Evolutionary conservation across 2,888 invertebrate species (phyloP).

Genomic region (Aquatica leii): DNA sequence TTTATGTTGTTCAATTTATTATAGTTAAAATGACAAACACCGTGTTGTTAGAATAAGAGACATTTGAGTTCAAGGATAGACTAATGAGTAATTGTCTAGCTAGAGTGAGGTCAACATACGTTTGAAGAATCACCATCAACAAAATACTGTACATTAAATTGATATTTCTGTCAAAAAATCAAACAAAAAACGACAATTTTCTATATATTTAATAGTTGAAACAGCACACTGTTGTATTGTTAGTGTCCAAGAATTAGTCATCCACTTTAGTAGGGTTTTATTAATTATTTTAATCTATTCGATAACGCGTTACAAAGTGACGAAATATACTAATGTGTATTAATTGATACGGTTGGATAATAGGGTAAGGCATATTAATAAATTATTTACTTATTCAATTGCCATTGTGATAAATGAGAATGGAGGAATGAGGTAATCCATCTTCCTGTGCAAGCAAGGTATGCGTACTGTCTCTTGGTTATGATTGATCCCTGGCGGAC

Average conservation of each 20-base stretch:
- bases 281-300: slow-evolving; percentile 30
- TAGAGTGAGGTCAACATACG: too few relatives aligned
- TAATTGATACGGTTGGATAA: slow-evolving; percentile 25
- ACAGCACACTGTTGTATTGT: too few relatives aligned
- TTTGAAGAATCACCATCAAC: too few relatives aligned
- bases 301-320: slow-evolving; percentile 25
- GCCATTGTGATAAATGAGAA: slow-evolving; percentile 38
- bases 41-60: too few relatives aligned
- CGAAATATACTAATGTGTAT: slow-evolving; percentile 32
- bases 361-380: slow-evolving; percentile 25
- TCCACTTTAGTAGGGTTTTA: slow-evolving; percentile 25
- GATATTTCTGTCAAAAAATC: too few relatives aligned
- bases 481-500: slow-evolving; percentile 41
- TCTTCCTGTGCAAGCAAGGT: slow-evolving; percentile 34
- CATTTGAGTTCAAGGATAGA: too few relatives aligned
- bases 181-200: too few relatives aligned
- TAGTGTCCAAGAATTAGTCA: slow-evolving; percentile 16
- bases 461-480: slow-evolving; percentile 35
- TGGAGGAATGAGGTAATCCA: slow-evolving; percentile 35
- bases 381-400: slow-evolving; percentile 36
- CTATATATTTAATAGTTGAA: too few relatives aligned
- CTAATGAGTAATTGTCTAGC: too few relatives aligned
- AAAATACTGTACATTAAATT: too few relatives aligned
- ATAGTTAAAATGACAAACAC: too few relatives aligned
- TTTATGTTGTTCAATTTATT: too few relatives aligned